These are phyloP conservation scores for Phalacrocorax carbo DNA, from an alignment of 2,113 vertebrate genomes.

Conservation along the genomic window DNA sequence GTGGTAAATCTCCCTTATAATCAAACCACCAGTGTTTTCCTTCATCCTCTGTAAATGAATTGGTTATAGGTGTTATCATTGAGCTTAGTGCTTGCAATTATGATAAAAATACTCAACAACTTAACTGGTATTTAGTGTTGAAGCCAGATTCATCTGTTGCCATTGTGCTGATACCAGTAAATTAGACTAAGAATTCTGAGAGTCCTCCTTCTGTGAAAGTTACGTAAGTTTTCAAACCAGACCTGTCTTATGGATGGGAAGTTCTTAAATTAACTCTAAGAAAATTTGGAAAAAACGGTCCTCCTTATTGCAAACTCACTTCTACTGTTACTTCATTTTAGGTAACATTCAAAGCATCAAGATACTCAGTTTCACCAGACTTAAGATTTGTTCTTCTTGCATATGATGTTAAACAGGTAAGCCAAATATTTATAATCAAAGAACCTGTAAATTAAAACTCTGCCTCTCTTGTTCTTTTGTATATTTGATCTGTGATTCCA, in stretches of 20 bases:
- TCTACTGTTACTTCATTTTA: constrained; percentile 46
- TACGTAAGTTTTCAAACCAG: neutral
- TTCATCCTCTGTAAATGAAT: neutral
- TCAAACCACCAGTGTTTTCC: neutral
- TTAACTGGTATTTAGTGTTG: neutral
- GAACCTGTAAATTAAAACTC: neutral
- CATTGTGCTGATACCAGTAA: neutral
- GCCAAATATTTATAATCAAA: neutral
- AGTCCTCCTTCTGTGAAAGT: neutral
- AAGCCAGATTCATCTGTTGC: neutral
- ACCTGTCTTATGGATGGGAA: neutral
- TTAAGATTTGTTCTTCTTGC: constrained; percentile 94
- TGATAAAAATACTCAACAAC: neutral
- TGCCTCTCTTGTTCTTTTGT: neutral
- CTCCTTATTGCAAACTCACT: neutral
- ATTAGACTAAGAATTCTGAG: neutral
- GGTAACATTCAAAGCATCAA: constrained; percentile 94
- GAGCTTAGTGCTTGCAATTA: neutral
- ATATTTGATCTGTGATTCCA: neutral
- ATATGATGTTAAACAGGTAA: constrained; percentile 95
- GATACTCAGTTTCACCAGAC: constrained; percentile 92
- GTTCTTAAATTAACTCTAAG: neutral
- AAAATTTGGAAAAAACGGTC: neutral
- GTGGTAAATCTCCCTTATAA: neutral
- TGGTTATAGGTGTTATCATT: neutral